Evolutionary conservation across 2,888 invertebrate species (phyloP), one percentile per base, ranked within the genome.

Genomic region (Dermolepida albohirtum): DNA sequence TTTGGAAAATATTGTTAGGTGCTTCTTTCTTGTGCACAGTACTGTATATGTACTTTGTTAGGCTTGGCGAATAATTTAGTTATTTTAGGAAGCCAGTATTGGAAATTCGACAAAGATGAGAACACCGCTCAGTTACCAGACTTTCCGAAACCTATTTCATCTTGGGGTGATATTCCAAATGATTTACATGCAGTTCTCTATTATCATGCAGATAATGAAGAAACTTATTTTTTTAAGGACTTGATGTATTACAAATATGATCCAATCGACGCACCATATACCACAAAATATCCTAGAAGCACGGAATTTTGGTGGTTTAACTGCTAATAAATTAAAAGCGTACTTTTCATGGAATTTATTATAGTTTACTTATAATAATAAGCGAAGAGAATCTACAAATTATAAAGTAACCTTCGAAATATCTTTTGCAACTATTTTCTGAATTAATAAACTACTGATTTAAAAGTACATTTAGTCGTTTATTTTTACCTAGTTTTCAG

Each of bases 141-240:
- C 34, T 67, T 62, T 47, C 70, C 70, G 4, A 34, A 49, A 39
- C 47, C 55, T 14, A 14, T 64, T n/a, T 12, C 17, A 8, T 0
- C 1, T 12, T 72, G 72, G 72, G 44, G 34, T 5, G 22, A 47
- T 47, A 29, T 70, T 1, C 68, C 70, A 11, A 66, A 59, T 59
- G 43, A 67, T 52, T 54, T 72, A 41, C 67, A 70, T 55, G 72
- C 66, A 2, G 70, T 54, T 6, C 52, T 67, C 2, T 59, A 27
- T 16, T 59, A 34, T 5, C 10, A 12, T 40, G 16, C 44, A 7
- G 40, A 66, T 10, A 54, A 44, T 0, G 54, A 57, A 14, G 50
- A 47, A 22, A 50, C 64, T 0, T 70, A 55, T 51, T 70, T 72
- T 54, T 70, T 72, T 34, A 68, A 70, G 57, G 50, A 66, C 39